Evolutionary conservation across 2,888 invertebrate species (phyloP).

Genomic region (Chydorus sphaericus): DNA sequence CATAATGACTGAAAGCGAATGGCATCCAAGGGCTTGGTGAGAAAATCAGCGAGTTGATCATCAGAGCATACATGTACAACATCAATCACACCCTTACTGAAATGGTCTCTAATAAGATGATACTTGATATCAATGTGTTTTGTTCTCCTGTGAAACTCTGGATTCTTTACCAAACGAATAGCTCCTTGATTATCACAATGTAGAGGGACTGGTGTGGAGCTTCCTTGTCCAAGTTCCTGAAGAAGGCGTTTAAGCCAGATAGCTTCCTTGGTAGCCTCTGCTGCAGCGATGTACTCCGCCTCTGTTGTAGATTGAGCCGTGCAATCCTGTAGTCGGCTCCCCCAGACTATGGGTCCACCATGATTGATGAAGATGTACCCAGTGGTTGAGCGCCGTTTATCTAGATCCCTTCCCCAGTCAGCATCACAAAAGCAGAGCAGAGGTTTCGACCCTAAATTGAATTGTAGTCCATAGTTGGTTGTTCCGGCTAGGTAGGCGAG

Average conservation of each 20-base stretch:
- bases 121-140: neutral
- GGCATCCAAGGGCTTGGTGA: conserved; percentile 2
- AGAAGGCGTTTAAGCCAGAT: neutral
- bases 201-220: neutral
- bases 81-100: neutral
- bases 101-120: conserved; percentile 2
- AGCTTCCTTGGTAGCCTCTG: neutral
- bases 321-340: neutral
- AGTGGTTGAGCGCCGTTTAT: neutral
- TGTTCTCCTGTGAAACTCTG: neutral
- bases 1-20: neutral
- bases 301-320: neutral
- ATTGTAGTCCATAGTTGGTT: neutral
- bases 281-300: neutral
- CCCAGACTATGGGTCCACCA: neutral
- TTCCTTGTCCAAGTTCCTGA: neutral
- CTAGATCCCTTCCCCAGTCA: neutral
- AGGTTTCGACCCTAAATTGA: neutral
- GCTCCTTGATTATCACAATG: conserved; percentile 7
- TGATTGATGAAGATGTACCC: neutral
- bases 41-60: neutral
- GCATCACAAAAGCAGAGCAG: neutral
- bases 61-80: neutral
- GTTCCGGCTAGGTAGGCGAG: conserved; percentile 8
- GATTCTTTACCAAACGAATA: neutral